Base-by-base conservation (phyloP, 2,888 invertebrate species). In the Drosophila eohydei region DNA sequence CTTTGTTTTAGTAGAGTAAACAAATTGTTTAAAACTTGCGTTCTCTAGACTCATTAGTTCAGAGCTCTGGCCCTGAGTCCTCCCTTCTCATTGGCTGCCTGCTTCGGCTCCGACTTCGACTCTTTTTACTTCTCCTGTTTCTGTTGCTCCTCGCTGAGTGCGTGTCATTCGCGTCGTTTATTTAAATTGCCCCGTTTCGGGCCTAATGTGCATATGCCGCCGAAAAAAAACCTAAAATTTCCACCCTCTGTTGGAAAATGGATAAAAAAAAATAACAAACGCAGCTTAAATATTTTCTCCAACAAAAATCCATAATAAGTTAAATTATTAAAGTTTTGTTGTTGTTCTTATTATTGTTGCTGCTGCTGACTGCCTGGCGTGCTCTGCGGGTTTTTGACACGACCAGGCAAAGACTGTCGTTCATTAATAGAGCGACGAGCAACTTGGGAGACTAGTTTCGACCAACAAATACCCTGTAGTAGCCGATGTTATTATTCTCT, bases 131-230 rank as follows among this genome's bases (percentile, higher is more conserved):
- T 30, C 50, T 16, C 16, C 44, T 36, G 50, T 51, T 55, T 26
- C 44, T 34, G 38, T 6, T 30, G 50, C 50, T 54, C 30, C 52
- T 46, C 60, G 63, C 71, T 68, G 72, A 67, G 81, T 89, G 84
- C 89, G 89, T 83, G 78, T 80, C 83, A 75, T 84, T 75, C 59
- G 82, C 85, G 82, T 84, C 88, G 79, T 89, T 90, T 89, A 89
- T 89, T 89, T 88, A 89, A 89, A 90, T 89, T 90, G 89, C 90
- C 87, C 69, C 77, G 81, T 82, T 90, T 83, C 56, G 78, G 65
- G 60, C 61, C 67, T 83, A 88, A 82, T 88, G 83, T 83, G 83
- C 88, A 82, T 85, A 85, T 88, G 88, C 86, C 78, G 50, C 11
- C 50, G 43, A 56, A 46, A 64, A 71, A 72, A 50, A 71, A 77